Evolutionary conservation across 2,888 invertebrate species (phyloP), one percentile per base, ranked within the genome.

Genomic region (Rambutsinella grinnellia): DNA sequence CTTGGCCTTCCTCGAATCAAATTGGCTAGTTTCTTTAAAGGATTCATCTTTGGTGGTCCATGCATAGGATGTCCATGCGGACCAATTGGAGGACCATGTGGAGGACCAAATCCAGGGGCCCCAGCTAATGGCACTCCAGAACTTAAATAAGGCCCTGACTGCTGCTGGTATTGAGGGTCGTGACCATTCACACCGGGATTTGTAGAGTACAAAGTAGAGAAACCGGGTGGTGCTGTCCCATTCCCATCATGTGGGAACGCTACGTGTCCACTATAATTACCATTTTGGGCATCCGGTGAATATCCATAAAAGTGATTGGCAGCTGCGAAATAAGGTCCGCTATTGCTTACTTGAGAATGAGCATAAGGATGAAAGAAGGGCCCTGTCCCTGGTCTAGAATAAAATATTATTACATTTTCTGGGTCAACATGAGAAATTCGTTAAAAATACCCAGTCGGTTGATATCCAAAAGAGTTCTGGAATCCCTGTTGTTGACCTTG

Each of bases 1-100:
- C 49, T 5, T 1, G 75, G 69, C 24, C 69, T 36, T 8, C 76
- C 76, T n/a, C 81, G 27, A 53, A 81, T 79, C 17, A 81, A 46
- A 47, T 81, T 81, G 0, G 81, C 79, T 8, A 81, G 24, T 51
- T 79, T 72, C 27, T 67, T 79, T 44, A 81, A 61, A 1, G 81
- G 81, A 67, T 70, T 79, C 44, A 78, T 70, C 27, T 68, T 76
- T 44, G 54, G 76, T 21, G 65, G 79, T n/a, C 60, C 63, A 26
- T 60, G 76, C 23, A 19, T 28, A 36, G 46, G 56, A 19, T 44
- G 49, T 54, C 19, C 19, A 2, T 3, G 17, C n/a, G 23, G n/a
- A 26, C 27, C 60, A 13, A 44, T 13, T 13, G 57, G 58, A 49
- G 61, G 75, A 19, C 53, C 53, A 5, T 27, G 23, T 21, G 58